phyloP scores from a whole-genome alignment of 2,888 invertebrate genomes.

The Himalopsyche anomala region DNA sequence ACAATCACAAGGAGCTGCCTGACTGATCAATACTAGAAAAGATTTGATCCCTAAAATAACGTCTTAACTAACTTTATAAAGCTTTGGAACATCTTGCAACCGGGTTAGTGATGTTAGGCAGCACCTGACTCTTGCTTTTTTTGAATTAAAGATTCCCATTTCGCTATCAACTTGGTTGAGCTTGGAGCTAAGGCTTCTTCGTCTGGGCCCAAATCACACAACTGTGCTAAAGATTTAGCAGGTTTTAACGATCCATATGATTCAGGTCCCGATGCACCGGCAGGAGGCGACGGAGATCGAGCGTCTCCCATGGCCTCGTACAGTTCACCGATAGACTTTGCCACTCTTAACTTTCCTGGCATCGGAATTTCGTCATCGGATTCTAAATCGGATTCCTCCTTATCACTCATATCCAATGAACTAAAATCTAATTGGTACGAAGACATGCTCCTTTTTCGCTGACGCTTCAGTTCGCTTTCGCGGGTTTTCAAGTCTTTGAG shows the following conservation, averaged over 20 bases:
- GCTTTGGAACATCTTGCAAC: slow-evolving; percentile 45
- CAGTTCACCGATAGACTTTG: slow-evolving; percentile 82
- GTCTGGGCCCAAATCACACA: slow-evolving; percentile 81
- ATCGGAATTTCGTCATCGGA: slow-evolving; percentile 78
- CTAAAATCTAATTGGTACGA: slow-evolving; percentile 80
- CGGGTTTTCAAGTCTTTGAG: slow-evolving; percentile 89
- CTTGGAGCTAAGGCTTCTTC: slow-evolving; percentile 82
- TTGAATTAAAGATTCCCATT: slow-evolving; percentile 89
- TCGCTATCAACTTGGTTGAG: slow-evolving; percentile 84
- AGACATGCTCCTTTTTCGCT: slow-evolving; percentile 79
- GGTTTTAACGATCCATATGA: slow-evolving; percentile 78
- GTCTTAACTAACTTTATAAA: slow-evolving; percentile 44
- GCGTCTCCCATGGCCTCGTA: slow-evolving; percentile 78
- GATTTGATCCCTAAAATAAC: not conserved
- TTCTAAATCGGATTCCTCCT: slow-evolving; percentile 76
- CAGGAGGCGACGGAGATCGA: slow-evolving; percentile 75
- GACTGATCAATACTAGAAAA: not conserved
- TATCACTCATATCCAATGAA: slow-evolving; percentile 77
- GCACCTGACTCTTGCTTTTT: slow-evolving; percentile 78
- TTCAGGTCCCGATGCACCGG: slow-evolving; percentile 72
- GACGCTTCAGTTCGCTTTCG: slow-evolving; percentile 86
- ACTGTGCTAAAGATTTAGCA: slow-evolving; percentile 82
- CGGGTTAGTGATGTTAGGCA: slow-evolving; percentile 69
- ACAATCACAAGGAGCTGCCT: not conserved
- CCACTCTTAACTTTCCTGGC: slow-evolving; percentile 80